Conservation (phyloP, 2,888 invertebrate genomes). For the Drosophila infuscata region DNA sequence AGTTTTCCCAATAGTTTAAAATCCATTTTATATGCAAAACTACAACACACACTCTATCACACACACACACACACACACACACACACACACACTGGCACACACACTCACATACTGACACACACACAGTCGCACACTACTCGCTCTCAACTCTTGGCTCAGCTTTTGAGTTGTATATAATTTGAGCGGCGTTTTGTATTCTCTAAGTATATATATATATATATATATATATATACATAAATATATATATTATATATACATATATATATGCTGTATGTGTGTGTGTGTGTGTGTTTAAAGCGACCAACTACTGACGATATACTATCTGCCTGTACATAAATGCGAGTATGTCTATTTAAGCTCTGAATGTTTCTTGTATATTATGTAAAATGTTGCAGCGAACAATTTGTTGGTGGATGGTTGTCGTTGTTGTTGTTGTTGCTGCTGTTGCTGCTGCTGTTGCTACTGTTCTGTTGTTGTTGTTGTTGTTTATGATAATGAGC, state of each 20-base stretch:
- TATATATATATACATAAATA: background rate
- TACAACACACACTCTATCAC: constrained; percentile 42
- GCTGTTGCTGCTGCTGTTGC: constrained; percentile 46
- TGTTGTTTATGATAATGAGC: constrained; percentile 80
- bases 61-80: constrained; percentile 16
- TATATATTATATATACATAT: background rate
- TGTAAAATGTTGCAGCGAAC: constrained; percentile 77
- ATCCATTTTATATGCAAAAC: constrained; percentile 72
- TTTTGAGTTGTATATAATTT: constrained; percentile 63
- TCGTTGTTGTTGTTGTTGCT: constrained; percentile 41
- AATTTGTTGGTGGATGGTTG: constrained; percentile 62
- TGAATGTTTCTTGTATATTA: constrained; percentile 68
- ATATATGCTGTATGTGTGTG: constrained; percentile 2
- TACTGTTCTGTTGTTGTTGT: constrained; percentile 55
- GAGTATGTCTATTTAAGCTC: constrained; percentile 35
- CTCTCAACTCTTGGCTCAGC: constrained; percentile 51
- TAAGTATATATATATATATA: constrained; percentile 36
- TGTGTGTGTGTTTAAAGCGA: constrained; percentile 33
- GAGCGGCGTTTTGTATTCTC: constrained; percentile 57
- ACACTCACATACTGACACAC: constrained; percentile 6
- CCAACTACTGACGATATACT: constrained; percentile 35
- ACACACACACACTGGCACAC: constrained; percentile 7
- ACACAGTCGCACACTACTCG: constrained; percentile 22
- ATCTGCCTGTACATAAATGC: constrained; percentile 21
- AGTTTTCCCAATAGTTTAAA: constrained; percentile 80